These are phyloP conservation scores for Aix galericulata DNA, from an alignment of 2,113 vertebrate genomes.

Conservation along the genomic window DNA sequence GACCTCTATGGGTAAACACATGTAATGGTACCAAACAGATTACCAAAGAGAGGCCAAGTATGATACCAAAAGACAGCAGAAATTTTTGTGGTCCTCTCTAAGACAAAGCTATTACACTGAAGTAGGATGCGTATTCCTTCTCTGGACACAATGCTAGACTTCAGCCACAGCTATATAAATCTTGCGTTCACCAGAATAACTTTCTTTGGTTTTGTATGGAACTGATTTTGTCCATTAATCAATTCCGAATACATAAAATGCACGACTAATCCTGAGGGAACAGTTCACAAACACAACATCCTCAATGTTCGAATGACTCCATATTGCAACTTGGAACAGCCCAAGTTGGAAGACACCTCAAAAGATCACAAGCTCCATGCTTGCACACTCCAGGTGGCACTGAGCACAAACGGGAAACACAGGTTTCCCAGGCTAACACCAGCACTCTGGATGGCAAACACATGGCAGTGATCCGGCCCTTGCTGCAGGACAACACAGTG, in stretches of 20 bases:
- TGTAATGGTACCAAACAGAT: not conserved
- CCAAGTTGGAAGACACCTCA: not conserved
- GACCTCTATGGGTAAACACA: conserved; percentile 24
- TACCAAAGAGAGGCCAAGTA: not conserved
- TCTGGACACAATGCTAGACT: fast-evolving
- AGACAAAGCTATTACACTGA: not conserved
- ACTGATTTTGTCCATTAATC: not conserved
- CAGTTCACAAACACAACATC: not conserved
- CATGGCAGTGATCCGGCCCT: fast-evolving
- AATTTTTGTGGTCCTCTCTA: not conserved
- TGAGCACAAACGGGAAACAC: fast-evolving
- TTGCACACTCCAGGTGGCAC: fast-evolving
- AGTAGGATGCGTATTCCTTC: not conserved
- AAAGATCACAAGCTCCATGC: not conserved
- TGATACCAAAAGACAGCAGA: not conserved
- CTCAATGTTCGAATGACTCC: not conserved
- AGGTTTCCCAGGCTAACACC: fast-evolving
- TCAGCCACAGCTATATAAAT: not conserved
- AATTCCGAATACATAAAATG: not conserved
- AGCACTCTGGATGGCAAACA: too few relatives aligned
- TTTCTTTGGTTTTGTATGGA: not conserved
- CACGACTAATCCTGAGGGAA: not conserved
- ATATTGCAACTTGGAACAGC: not conserved
- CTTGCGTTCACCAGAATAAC: not conserved
- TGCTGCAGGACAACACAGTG: fast-evolving